Evolutionary conservation across 1,140 invertebrate species (phyloP).

Genomic region (Ceratosolen fusciceps): DNA sequence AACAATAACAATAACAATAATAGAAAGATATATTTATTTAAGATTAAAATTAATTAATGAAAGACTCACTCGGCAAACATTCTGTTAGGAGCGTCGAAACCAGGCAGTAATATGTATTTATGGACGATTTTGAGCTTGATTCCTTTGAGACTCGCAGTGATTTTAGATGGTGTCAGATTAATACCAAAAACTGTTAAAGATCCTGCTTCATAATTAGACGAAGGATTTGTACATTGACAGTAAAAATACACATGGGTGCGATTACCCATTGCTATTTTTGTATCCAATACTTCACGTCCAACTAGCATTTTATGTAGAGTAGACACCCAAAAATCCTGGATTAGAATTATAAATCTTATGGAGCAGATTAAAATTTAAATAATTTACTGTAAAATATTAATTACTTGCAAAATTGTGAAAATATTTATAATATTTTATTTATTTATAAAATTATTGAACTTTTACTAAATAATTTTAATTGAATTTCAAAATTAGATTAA

Average conservation of each 20-base stretch:
- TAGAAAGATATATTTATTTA: too few relatives aligned
- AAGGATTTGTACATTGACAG: constrained; percentile 68
- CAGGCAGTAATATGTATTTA: constrained; percentile 62
- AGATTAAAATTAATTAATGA: constrained; percentile 57
- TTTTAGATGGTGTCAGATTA: constrained; percentile 60
- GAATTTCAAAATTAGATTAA: too few relatives aligned
- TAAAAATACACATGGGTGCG: constrained; percentile 64
- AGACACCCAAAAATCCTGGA: constrained; percentile 72
- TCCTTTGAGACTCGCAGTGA: constrained; percentile 55
- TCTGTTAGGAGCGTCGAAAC: constrained; percentile 57
- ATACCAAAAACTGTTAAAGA: constrained; percentile 68
- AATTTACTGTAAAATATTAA: too few relatives aligned
- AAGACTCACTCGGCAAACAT: constrained; percentile 64
- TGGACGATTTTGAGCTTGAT: constrained; percentile 60
- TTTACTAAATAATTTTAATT: background rate
- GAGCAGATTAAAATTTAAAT: too few relatives aligned
- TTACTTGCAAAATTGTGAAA: too few relatives aligned
- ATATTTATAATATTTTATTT: too few relatives aligned
- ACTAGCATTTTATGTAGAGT: constrained; percentile 70
- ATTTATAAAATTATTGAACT: background rate
- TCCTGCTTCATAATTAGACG: constrained; percentile 60
- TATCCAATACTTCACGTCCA: constrained; percentile 67
- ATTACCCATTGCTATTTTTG: constrained; percentile 57
- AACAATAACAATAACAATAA: too few relatives aligned
- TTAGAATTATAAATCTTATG: too few relatives aligned